Evolutionary conservation across 2,888 invertebrate species (phyloP), one percentile per base, ranked within the genome.

Genomic region (Uloborus plumipes): DNA sequence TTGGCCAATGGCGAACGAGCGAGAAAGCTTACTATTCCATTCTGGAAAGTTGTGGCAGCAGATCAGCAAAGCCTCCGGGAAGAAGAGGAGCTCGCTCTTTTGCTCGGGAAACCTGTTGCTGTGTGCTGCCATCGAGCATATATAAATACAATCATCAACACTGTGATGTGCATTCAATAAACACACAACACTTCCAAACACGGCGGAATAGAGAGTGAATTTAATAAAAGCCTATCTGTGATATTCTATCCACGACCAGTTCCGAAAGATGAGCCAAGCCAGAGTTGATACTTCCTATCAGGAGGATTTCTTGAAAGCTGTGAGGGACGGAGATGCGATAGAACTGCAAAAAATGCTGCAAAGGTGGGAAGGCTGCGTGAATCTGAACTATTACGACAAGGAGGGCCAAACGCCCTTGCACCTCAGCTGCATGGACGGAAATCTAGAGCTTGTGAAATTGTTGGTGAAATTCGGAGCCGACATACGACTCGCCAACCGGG

Each of bases 381-480:
- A 89, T 86, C 87, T 89, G 16, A 89, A 89, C 85, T 84, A 87
- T 20, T 89, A 87, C 84, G 89, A 89, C 86, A 86, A 86, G 39
- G 89, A 89, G 70, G 89, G 89, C 1, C 89, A 89, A 86, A 89
- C 89, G 20, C 88, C 89, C 0, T 86, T 89, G 1, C 89, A 89
- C 81, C 88, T 88, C 71, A 87, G 88, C 78, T 89, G 89, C 78
- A 86, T 88, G 75, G 87, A 88, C 51, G 89, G 89, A 0, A 88
- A 89, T 85, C 87, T 89, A 50, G 89, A 89, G 84, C 87, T 89
- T 20, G 89, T 89, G 67, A 89, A 89, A 86, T 84, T 89, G 18
- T 86, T 89, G 67, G 88, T 89, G 75, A 87, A 88, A 84, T 89
- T 88, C 76, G 89, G 89, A 26, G 89, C 89, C 0, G 89, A 89